Base-by-base conservation (phyloP, 37 sponge, comb jelly and placozoan genomes). In the Tethya wilhelma region DNA sequence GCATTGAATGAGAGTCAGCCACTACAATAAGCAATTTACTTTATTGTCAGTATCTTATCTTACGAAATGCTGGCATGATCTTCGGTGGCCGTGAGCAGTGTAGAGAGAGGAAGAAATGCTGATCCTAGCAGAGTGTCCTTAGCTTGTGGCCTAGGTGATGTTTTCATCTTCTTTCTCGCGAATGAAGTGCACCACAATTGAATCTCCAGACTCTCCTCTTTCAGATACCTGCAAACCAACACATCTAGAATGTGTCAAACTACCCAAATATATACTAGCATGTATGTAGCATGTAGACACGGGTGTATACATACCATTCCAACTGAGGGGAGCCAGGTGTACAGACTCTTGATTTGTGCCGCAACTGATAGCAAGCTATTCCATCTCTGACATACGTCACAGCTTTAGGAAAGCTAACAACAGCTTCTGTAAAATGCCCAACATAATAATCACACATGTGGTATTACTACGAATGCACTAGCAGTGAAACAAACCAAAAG, bases 181-280 rank as follows among this genome's bases (percentile, higher is more conserved):
- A n/a, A 67, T 39, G 53, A 9, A 14, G 40, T 29, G 17, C 56
- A 49, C 94, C 94, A 94, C 68, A 90, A 79, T 56, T 94, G 91
- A 3, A 94, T 59, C 78, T 94, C 94, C 29, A 94, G 62, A 11
- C 53, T 30, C 67, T 94, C 94, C 73, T 94, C 94, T n/a, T 57
- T 70, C 67, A 94, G n/a, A 58, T 90, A 94, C 94, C 94, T 90
- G 82, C 59, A 65, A 2, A 32, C 41, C n/a, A n/a, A n/a, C n/a
- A n/a, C 9, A 49, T 14, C 9, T 49, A 14, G 14, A 19, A 49
- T 49, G 53, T 49, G 53, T 9, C 14, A 49, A 14, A 49, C 14
- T 14, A 49, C 59, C 23, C 59, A 58, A 14, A 9, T 58, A 28
- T 17, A 64, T 8, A 38, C 5, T 38, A 34, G 65, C 65, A 64